These are phyloP conservation scores for Aphodius sticticus DNA, from an alignment of 2,888 invertebrate species.

Conservation along the genomic window DNA sequence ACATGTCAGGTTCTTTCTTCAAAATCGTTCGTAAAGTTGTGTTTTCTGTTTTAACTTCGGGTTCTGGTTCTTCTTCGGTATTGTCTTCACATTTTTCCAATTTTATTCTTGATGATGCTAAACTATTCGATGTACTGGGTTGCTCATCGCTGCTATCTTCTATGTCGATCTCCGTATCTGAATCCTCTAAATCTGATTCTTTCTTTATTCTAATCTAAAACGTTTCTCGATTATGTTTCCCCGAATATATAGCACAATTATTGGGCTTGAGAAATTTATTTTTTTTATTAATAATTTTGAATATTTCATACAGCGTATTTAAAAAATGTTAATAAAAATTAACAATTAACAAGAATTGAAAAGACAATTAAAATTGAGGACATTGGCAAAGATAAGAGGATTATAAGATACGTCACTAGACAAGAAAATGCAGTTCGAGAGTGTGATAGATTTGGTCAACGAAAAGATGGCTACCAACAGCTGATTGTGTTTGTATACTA, in stretches of 20 bases:
- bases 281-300: too few relatives aligned
- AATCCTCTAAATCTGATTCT: slow-evolving; percentile 52
- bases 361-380: too few relatives aligned
- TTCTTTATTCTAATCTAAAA: slow-evolving; percentile 56
- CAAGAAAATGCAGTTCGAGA: too few relatives aligned
- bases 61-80: neutral
- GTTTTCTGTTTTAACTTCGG: slow-evolving; percentile 9
- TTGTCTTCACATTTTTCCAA: neutral
- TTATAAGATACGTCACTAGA: too few relatives aligned
- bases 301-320: too few relatives aligned
- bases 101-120: neutral
- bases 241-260: neutral
- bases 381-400: too few relatives aligned
- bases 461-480: too few relatives aligned
- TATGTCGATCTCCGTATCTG: slow-evolving; percentile 68
- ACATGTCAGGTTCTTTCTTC: slow-evolving; percentile 28
- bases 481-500: too few relatives aligned
- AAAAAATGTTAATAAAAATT: too few relatives aligned
- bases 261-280: too few relatives aligned
- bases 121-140: slow-evolving; percentile 22
- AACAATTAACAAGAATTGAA: too few relatives aligned
- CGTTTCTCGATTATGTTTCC: neutral
- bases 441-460: too few relatives aligned
- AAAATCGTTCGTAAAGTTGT: neutral
- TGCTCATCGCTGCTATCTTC: slow-evolving; percentile 62